phyloP scores from a whole-genome alignment of 1,140 invertebrate genomes.

The Heliconius nattereri region DNA sequence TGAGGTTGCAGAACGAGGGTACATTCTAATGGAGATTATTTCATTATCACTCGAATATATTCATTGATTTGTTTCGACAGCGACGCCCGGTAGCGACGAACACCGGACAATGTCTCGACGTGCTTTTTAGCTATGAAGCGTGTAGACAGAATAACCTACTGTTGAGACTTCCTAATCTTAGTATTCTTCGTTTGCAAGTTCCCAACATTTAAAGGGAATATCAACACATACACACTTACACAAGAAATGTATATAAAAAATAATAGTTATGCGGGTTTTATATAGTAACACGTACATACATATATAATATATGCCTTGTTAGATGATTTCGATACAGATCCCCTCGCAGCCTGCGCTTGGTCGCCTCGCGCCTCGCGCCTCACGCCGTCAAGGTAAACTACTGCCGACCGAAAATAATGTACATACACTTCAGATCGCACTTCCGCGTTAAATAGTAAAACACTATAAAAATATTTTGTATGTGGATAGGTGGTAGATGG shows the following conservation, averaged over 20 bases:
- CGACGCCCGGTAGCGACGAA: neutral
- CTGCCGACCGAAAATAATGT: neutral
- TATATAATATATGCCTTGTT: neutral
- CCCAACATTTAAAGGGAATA: no score
- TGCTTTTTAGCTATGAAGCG: neutral
- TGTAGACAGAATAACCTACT: neutral
- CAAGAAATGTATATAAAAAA: no score
- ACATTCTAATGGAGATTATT: neutral
- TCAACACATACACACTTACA: no score
- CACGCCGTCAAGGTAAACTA: slow-evolving; percentile 17
- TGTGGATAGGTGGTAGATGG: no score
- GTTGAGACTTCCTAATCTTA: no score
- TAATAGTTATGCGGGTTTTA: no score
- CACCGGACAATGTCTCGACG: neutral
- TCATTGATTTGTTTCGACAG: neutral
- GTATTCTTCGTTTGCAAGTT: no score
- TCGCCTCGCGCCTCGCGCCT: neutral
- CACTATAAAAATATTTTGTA: no score
- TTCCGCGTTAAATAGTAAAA: slow-evolving; percentile 18
- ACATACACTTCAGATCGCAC: slow-evolving; percentile 12
- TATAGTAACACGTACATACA: neutral
- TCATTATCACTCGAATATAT: neutral
- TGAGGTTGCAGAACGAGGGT: neutral
- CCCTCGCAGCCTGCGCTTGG: neutral
- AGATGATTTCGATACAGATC: neutral